Conservation (phyloP, 2,113 vertebrate genomes). For the Abramis brama region DNA sequence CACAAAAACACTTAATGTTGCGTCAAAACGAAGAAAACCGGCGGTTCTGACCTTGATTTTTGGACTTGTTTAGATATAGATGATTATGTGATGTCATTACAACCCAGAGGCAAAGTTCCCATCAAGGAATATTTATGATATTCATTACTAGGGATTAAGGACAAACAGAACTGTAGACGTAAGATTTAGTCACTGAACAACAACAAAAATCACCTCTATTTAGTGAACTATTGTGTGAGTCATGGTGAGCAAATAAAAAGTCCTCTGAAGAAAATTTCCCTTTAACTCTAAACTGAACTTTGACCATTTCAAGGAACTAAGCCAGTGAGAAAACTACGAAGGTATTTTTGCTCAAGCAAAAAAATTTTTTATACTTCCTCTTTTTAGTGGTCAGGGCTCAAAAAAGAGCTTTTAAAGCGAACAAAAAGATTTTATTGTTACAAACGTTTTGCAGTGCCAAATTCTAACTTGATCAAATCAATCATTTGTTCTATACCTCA, state of each 20-base stretch:
- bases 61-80: neutral
- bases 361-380: neutral
- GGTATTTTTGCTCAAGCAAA: conserved; percentile 12
- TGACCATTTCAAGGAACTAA: conserved; percentile 42
- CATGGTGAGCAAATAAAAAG: conserved; percentile 35
- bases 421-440: neutral
- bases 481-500: neutral
- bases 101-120: neutral
- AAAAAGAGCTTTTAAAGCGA: neutral
- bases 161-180: too few species aligned
- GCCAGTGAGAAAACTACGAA: neutral
- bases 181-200: neutral
- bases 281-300: conserved; percentile 39
- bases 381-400: neutral
- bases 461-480: neutral
- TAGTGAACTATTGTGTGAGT: conserved; percentile 37
- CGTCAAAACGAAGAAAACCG: conserved; percentile 22
- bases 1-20: conserved; percentile 49
- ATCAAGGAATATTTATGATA: neutral
- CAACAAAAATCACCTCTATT: neutral
- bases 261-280: conserved; percentile 10
- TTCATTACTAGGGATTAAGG: neutral
- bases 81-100: neutral
- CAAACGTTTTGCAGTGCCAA: neutral
- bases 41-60: conserved; percentile 42